Evolutionary conservation across 2,888 invertebrate genomes (phyloP), one percentile per base, ranked within the genome.

Genomic region (Lamproptera curius): DNA sequence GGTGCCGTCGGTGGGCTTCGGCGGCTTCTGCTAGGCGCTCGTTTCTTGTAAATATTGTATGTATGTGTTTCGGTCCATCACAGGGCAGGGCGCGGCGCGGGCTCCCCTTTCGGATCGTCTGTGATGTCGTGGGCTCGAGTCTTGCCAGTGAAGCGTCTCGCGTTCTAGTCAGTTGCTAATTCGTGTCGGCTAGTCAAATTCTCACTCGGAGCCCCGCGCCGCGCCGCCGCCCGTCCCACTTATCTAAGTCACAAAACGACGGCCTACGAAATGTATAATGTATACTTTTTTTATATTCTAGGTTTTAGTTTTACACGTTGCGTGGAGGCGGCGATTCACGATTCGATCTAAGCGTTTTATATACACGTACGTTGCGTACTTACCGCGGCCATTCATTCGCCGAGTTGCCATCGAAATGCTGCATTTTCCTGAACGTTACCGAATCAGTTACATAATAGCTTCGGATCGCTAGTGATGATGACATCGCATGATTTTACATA

Each of bases 31-130:
- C 70, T 88, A 87, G 83, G 28, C 41, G 20, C 20, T 20, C 3
- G 20, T 79, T 79, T 75, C 81, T 80, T 83, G 83, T 83, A 83
- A 81, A 83, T 83, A 83, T 81, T 82, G 81, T 80, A 80, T 73
- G 76, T 80, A 79, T 75, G 67, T 63, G 67, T 75, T 73, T 71
- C 59, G 64, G 68, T 71, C 67, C 76, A 74, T 78, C 76, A 69
- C 73, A 72, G 23, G 20, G 28, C 35, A 42, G 9, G 23, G 54
- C 16, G 44, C 48, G 56, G 57, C 44, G 38, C 42, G 56, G 37
- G 43, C 36, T 38, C 44, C 55, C 42, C 42, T 46, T 69, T 68
- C 55, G 71, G 67, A 65, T 61, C 59, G 69, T 73, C 70, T 73
- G 74, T 70, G 72, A 72, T 68, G 61, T 62, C 43, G 26, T 37